Evolutionary conservation across 2,797 vertebrate species (phyloP).

Genomic region (Myoxocephalus aenaeus): DNA sequence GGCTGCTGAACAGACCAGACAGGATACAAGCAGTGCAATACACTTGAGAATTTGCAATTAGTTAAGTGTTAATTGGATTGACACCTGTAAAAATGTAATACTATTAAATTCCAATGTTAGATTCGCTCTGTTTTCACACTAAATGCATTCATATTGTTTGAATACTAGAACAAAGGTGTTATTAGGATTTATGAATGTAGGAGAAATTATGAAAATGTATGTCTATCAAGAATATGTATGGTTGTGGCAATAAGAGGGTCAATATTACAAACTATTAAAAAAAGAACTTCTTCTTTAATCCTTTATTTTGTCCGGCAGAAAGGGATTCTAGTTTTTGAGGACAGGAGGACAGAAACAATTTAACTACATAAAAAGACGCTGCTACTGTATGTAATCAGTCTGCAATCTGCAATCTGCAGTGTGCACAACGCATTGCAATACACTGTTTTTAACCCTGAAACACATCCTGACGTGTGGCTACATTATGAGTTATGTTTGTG

Average conservation of each 20-base stretch:
- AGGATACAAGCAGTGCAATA: not conserved
- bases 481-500: conserved; percentile 1
- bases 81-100: not conserved
- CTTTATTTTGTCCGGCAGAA: not conserved
- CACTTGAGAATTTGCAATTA: not conserved
- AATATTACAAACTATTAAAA: not conserved
- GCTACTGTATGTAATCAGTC: not conserved
- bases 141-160: not conserved
- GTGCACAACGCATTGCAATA: not conserved
- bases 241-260: not conserved
- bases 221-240: not conserved
- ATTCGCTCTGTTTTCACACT: not conserved
- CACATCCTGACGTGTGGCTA: conserved; percentile 11
- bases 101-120: not conserved
- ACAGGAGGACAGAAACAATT: not conserved
- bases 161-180: not conserved
- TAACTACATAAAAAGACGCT: not conserved
- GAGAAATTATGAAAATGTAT: not conserved
- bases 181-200: not conserved
- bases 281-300: not conserved
- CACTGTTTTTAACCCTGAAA: not conserved
- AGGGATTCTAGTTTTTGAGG: not conserved
- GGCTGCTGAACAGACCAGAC: conserved; percentile 6
- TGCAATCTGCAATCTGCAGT: not conserved
- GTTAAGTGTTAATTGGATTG: not conserved